These are phyloP conservation scores for Brevimyrus niger DNA, from an alignment of 2,113 vertebrate genomes.

Conservation along the genomic window DNA sequence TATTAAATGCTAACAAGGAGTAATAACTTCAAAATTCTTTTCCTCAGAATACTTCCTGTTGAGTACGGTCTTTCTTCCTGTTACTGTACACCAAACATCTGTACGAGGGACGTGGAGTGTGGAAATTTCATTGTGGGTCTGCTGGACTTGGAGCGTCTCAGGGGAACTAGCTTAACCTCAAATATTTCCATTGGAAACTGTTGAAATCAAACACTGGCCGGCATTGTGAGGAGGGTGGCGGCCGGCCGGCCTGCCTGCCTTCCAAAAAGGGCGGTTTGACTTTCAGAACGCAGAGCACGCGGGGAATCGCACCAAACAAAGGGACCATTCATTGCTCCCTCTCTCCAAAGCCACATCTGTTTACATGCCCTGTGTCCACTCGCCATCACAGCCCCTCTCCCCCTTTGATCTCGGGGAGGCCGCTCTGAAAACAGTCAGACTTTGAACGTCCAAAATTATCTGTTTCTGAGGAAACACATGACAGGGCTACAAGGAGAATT, in stretches of 20 bases:
- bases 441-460: conserved; percentile 41
- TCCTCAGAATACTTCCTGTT: not conserved
- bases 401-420: conserved; percentile 39
- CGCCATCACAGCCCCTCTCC: conserved; percentile 44
- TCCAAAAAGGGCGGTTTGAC: conserved; percentile 37
- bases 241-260: conserved; percentile 42
- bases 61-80: conserved; percentile 6
- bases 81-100: conserved; percentile 38
- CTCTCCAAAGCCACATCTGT: conserved; percentile 63
- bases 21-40: not conserved
- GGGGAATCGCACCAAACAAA: conserved; percentile 49
- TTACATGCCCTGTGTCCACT: conserved; percentile 55
- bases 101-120: conserved; percentile 33
- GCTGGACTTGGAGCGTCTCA: conserved; percentile 41
- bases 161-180: conserved; percentile 34
- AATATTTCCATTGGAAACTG: conserved; percentile 58
- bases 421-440: conserved; percentile 20
- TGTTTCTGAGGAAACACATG: conserved; percentile 41
- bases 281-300: conserved; percentile 31
- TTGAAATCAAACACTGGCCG: conserved; percentile 42
- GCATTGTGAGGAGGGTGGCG: conserved; percentile 51
- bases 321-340: conserved; percentile 49
- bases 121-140: conserved; percentile 48
- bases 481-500: conserved; percentile 39
- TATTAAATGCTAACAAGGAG: not conserved